phyloP scores from a whole-genome alignment of 2,888 invertebrate genomes.

The Sycophila texana region DNA sequence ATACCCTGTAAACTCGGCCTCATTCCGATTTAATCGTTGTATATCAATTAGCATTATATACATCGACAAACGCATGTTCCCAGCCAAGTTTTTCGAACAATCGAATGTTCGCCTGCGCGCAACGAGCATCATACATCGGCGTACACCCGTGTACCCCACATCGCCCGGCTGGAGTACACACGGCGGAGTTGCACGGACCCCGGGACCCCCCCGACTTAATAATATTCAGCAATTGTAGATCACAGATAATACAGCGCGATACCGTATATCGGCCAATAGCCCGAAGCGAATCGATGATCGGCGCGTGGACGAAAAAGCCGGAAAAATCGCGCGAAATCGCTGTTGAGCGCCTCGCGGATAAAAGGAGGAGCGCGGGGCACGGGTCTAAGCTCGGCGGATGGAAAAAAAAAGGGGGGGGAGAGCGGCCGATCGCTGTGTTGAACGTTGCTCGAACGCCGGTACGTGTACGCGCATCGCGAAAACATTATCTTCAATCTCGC shows the following conservation, averaged over 20 bases:
- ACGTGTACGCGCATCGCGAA: slow-evolving; percentile 32
- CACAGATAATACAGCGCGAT: slow-evolving; percentile 20
- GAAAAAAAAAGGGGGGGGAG: too few species aligned
- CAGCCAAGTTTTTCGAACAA: not conserved
- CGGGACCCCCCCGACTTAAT: slow-evolving; percentile 10
- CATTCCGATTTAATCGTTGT: too few species aligned
- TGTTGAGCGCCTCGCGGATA: slow-evolving; percentile 7
- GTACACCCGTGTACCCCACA: slow-evolving; percentile 1
- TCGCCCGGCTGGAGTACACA: not conserved
- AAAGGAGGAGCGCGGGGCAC: slow-evolving; percentile 7
- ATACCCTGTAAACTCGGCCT: too few species aligned
- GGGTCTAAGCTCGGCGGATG: too few species aligned
- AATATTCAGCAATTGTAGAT: slow-evolving; percentile 52
- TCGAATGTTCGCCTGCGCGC: not conserved
- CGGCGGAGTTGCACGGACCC: not conserved
- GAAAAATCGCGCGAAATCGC: slow-evolving; percentile 5
- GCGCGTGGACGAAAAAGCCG: not conserved
- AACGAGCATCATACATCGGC: not conserved
- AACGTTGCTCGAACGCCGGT: slow-evolving; percentile 14
- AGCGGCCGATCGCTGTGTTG: slow-evolving; percentile 25
- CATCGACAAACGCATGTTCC: too few species aligned
- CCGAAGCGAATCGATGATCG: slow-evolving; percentile 19
- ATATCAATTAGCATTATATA: too few species aligned
- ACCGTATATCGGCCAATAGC: slow-evolving; percentile 2
- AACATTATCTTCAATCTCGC: slow-evolving; percentile 48